These are phyloP conservation scores for Gobiocypris rarus DNA, from an alignment of 2,113 vertebrate species.

Conservation along the genomic window DNA sequence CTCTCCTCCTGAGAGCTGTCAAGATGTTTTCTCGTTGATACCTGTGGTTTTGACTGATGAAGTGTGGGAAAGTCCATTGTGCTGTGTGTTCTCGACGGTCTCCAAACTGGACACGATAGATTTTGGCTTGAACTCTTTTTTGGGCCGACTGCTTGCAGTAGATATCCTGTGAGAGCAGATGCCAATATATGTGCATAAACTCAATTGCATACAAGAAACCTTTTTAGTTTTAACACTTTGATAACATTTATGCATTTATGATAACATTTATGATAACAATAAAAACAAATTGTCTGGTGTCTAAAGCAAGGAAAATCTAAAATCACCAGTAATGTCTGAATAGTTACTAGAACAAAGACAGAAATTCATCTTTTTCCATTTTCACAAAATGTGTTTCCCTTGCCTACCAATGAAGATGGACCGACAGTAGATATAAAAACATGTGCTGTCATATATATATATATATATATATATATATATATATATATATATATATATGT, in stretches of 20 bases:
- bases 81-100: constrained; percentile 74
- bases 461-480: too few species aligned
- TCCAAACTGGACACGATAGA: constrained; percentile 78
- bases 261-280: too few species aligned
- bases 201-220: neutral
- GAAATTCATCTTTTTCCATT: neutral
- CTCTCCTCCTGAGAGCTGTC: neutral
- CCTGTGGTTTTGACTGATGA: constrained; percentile 80
- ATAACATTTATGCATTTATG: too few species aligned
- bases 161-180: constrained; percentile 79
- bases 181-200: neutral
- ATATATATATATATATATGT: too few species aligned
- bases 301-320: neutral
- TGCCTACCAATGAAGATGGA: neutral
- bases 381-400: too few species aligned
- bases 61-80: constrained; percentile 79
- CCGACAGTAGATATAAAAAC: neutral
- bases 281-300: too few species aligned
- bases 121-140: constrained; percentile 82
- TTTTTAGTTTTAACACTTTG: neutral
- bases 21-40: constrained; percentile 56
- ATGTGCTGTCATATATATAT: too few species aligned
- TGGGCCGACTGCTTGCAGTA: constrained; percentile 79
- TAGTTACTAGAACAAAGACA: neutral
- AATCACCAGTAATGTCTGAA: neutral